Percentiles rank a stretch among this genome's conserved stretches.
Conservation (phyloP, 2,113 vertebrate genomes). For the Mormyrus iriodes region DNA sequence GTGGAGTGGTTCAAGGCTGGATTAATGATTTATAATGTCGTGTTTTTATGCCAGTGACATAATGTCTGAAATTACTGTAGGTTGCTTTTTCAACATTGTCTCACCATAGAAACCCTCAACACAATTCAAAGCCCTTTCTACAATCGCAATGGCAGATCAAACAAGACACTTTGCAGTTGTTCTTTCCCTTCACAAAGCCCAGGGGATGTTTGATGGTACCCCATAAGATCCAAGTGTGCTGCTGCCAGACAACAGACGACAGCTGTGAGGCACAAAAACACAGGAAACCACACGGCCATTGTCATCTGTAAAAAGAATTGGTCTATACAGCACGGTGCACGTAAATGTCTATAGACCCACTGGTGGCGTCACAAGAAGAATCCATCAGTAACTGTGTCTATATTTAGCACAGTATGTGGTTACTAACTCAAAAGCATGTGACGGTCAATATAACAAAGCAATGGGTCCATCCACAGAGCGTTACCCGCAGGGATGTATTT, state of each 20-base stretch:
- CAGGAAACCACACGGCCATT: slow-evolving; percentile 9
- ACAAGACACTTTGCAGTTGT: background rate
- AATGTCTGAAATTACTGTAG: slow-evolving; percentile 5
- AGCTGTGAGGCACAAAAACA: background rate
- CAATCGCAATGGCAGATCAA: background rate
- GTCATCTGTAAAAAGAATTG: background rate
- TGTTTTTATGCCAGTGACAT: slow-evolving; percentile 11
- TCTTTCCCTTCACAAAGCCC: background rate
- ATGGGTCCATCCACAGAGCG: too few species aligned
- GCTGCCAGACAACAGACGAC: slow-evolving; percentile 13
- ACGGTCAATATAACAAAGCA: background rate
- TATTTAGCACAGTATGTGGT: background rate
- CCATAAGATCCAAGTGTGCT: background rate
- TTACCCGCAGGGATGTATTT: background rate
- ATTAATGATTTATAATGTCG: background rate
- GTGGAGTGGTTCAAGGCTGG: background rate
- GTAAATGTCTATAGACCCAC: background rate
- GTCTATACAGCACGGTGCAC: background rate
- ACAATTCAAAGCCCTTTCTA: background rate
- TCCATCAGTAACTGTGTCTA: background rate
- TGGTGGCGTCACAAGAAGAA: background rate
- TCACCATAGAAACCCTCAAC: background rate
- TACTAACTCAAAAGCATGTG: background rate
- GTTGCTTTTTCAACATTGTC: background rate
- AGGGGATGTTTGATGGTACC: slow-evolving; percentile 1